These are phyloP conservation scores for Cerceris ruficornis DNA, from an alignment of 2,888 invertebrate species.

Conservation along the genomic window DNA sequence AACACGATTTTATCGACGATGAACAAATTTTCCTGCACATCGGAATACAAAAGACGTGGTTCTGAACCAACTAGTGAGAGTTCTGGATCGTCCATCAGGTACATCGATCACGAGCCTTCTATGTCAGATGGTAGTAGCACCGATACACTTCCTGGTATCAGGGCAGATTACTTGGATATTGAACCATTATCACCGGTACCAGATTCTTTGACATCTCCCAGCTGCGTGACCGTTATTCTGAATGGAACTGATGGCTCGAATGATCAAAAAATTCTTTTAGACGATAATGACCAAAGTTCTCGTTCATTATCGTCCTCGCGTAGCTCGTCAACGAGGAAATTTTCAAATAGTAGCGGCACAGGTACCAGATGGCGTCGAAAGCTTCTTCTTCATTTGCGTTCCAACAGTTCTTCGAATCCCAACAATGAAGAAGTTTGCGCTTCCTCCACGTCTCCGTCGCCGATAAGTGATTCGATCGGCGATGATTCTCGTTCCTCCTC, in stretches of 20 bases:
- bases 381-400: slow-evolving; percentile 83
- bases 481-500: slow-evolving; percentile 23
- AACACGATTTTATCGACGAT: slow-evolving; percentile 42
- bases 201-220: slow-evolving; percentile 60
- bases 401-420: slow-evolving; percentile 80
- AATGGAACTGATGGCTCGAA: slow-evolving; percentile 37
- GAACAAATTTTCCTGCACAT: slow-evolving; percentile 29
- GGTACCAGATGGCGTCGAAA: slow-evolving; percentile 83
- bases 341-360: slow-evolving; percentile 69
- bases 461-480: slow-evolving; percentile 40
- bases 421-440: slow-evolving; percentile 69
- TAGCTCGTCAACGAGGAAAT: slow-evolving; percentile 52
- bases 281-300: slow-evolving; percentile 12
- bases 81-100: slow-evolving; percentile 77
- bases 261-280: slow-evolving; percentile 33
- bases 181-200: slow-evolving; percentile 76
- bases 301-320: slow-evolving; percentile 3
- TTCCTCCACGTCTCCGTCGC: slow-evolving; percentile 66
- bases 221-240: slow-evolving; percentile 42
- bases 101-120: slow-evolving; percentile 77
- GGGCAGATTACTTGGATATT: slow-evolving; percentile 76
- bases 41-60: slow-evolving; percentile 66
- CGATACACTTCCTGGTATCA: slow-evolving; percentile 78
- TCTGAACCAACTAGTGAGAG: slow-evolving; percentile 77
- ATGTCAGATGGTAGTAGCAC: slow-evolving; percentile 79